phyloP scores from a whole-genome alignment of 2,888 invertebrate genomes.

The Busseola fusca region DNA sequence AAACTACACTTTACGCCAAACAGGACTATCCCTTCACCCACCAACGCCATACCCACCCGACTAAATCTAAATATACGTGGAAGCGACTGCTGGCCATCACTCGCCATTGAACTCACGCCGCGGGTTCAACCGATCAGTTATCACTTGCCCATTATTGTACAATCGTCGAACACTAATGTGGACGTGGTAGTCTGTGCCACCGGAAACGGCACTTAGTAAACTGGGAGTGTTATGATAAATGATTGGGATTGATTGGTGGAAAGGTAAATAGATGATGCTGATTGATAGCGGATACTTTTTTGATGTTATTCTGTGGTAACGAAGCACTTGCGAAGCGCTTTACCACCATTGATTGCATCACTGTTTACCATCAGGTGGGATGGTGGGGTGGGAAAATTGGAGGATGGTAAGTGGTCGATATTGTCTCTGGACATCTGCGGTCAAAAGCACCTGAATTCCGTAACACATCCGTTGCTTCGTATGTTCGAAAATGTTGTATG shows the following conservation, averaged over 20 bases:
- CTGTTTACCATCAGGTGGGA: no score
- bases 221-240: constrained; percentile 40
- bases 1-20: no score
- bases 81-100: constrained; percentile 62
- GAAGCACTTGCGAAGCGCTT: no score
- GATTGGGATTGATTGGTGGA: constrained; percentile 24
- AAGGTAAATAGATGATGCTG: constrained; percentile 17
- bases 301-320: background rate
- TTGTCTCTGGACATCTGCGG: background rate
- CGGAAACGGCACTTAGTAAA: constrained; percentile 42
- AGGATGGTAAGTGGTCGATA: background rate
- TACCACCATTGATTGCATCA: no score
- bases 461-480: background rate
- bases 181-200: constrained; percentile 19
- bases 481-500: background rate
- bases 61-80: constrained; percentile 67
- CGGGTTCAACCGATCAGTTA: constrained; percentile 63
- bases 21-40: constrained; percentile 20
- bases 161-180: constrained; percentile 41
- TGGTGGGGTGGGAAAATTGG: no score
- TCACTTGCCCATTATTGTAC: constrained; percentile 58
- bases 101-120: constrained; percentile 67
- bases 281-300: constrained; percentile 7
- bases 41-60: constrained; percentile 53
- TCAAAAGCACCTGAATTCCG: background rate